These are phyloP conservation scores for Prenolepis imparis DNA, from an alignment of 2,888 invertebrate genomes.

Conservation along the genomic window DNA sequence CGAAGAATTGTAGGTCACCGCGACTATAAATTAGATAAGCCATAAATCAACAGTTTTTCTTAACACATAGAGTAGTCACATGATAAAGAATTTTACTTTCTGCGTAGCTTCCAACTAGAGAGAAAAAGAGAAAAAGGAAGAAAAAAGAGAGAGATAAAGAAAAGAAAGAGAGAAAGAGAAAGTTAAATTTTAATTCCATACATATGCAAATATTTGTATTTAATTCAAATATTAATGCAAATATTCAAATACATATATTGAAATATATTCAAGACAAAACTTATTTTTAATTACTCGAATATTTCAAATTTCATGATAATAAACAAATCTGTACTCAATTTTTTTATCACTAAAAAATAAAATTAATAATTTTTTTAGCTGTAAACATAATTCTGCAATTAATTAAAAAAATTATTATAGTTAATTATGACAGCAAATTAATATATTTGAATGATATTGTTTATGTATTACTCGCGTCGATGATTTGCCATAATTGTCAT, in stretches of 20 bases:
- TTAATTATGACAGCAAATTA: not conserved
- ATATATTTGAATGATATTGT: not conserved
- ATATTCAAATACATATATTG: not conserved
- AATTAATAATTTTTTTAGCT: not conserved
- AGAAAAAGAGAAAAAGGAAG: not conserved
- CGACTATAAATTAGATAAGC: constrained; percentile 57
- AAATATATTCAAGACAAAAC: not conserved
- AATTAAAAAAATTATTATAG: not conserved
- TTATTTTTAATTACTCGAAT: not conserved
- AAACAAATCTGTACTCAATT: not conserved
- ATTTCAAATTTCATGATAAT: not conserved
- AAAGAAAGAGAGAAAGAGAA: not conserved
- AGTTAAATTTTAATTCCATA: not conserved
- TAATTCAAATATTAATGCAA: not conserved
- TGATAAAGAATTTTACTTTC: constrained; percentile 23
- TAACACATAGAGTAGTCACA: constrained; percentile 16
- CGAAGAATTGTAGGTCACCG: constrained; percentile 59
- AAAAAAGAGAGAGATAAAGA: not conserved
- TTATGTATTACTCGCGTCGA: constrained; percentile 16
- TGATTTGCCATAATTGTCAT: constrained; percentile 29
- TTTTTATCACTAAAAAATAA: not conserved
- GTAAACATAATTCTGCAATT: not conserved
- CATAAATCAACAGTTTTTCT: constrained; percentile 33
- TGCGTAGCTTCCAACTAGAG: not conserved
- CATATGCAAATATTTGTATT: not conserved